Evolutionary conservation across 2,797 vertebrate genomes (phyloP).

Genomic region (Hephaestus fuliginosus): DNA sequence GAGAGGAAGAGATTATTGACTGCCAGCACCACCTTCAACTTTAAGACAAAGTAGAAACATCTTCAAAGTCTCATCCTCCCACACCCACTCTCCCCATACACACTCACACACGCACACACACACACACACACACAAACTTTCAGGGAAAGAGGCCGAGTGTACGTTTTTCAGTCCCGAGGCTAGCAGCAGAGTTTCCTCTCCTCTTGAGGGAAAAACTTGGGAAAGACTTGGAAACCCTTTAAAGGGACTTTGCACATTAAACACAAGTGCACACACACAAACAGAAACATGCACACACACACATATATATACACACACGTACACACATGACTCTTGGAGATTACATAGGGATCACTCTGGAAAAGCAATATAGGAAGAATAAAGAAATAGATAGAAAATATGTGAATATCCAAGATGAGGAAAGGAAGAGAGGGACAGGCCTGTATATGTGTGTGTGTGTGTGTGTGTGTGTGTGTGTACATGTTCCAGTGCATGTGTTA

Average conservation of each 20-base stretch:
- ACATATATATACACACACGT: constrained; percentile 12
- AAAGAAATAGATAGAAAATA: constrained; percentile 5
- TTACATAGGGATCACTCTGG: constrained; percentile 28
- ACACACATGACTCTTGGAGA: constrained; percentile 25
- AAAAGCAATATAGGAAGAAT: constrained; percentile 32
- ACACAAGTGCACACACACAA: constrained; percentile 25
- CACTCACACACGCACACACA: constrained; percentile 7
- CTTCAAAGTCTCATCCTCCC: constrained; percentile 42
- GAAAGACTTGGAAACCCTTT: constrained; percentile 58
- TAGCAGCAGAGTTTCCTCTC: constrained; percentile 50
- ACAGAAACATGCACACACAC: not conserved
- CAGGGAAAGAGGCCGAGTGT: constrained; percentile 24
- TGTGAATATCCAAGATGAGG: not conserved
- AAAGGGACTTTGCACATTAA: constrained; percentile 57
- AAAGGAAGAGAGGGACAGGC: not conserved
- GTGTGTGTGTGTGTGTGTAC: not conserved
- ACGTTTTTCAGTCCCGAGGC: constrained; percentile 36
- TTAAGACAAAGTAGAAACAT: constrained; percentile 30
- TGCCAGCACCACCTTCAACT: constrained; percentile 20
- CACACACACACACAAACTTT: constrained; percentile 4
- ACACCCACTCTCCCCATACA: constrained; percentile 9
- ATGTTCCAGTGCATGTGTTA: constrained; percentile 4
- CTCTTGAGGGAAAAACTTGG: constrained; percentile 54
- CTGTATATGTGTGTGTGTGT: constrained; percentile 5
- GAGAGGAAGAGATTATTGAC: not conserved